These are phyloP conservation scores for Aplochiton taeniatus DNA, from an alignment of 2,797 vertebrate species.

Conservation along the genomic window DNA sequence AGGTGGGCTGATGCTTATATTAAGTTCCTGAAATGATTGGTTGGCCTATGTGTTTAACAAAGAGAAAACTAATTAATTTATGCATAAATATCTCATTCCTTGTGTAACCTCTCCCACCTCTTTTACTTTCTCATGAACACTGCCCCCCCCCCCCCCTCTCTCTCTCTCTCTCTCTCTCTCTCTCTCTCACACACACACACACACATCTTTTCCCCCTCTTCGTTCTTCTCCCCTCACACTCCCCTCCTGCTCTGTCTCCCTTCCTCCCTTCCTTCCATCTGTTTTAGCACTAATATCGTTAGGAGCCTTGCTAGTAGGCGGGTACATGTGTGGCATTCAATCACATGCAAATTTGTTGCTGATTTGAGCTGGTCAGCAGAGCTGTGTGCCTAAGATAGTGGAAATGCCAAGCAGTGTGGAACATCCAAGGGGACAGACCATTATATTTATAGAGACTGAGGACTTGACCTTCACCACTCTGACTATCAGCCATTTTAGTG, in stretches of 20 bases:
- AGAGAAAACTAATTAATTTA: too few species aligned
- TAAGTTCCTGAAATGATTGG: too few species aligned
- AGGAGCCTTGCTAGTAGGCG: constrained; percentile 43
- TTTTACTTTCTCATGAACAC: too few species aligned
- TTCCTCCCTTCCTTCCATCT: constrained; percentile 31
- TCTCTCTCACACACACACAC: background rate
- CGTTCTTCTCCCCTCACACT: background rate
- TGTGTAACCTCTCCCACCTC: too few species aligned
- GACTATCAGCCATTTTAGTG: constrained; percentile 77
- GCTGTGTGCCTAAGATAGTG: constrained; percentile 62
- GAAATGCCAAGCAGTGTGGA: constrained; percentile 70
- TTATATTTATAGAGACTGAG: constrained; percentile 78
- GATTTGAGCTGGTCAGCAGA: constrained; percentile 60
- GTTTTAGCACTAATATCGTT: constrained; percentile 51
- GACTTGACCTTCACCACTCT: constrained; percentile 79
- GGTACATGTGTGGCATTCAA: constrained; percentile 57
- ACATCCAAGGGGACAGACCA: constrained; percentile 75
- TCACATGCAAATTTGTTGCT: constrained; percentile 61
- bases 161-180: background rate
- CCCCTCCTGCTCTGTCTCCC: background rate
- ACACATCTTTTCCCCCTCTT: background rate
- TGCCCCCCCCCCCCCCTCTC: background rate
- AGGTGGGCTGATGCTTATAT: too few species aligned
- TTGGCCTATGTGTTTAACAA: too few species aligned
- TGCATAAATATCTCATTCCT: too few species aligned